These are phyloP conservation scores for Drosophila mulleri DNA, from an alignment of 2,888 invertebrate genomes.

Conservation along the genomic window DNA sequence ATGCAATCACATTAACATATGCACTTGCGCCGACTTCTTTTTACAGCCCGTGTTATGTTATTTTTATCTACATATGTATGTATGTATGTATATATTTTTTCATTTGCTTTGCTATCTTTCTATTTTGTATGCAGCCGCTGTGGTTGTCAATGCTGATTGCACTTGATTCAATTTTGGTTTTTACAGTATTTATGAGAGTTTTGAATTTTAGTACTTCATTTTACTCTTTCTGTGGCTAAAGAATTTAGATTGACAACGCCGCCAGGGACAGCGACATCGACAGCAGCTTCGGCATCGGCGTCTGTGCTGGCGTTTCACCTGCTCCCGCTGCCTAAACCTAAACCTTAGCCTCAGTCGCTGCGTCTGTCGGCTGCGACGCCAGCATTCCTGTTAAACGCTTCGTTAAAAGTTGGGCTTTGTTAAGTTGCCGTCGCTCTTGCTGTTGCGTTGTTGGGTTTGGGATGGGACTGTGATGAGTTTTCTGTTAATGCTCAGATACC, in stretches of 20 bases:
- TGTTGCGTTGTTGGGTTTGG: slow-evolving; percentile 7
- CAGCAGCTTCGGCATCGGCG: not conserved
- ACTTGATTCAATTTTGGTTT: slow-evolving; percentile 41
- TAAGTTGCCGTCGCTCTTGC: slow-evolving; percentile 28
- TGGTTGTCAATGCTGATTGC: slow-evolving; percentile 40
- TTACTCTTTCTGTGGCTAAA: slow-evolving; percentile 19
- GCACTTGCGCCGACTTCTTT: slow-evolving; percentile 49
- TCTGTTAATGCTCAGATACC: slow-evolving; percentile 30
- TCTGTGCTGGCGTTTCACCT: slow-evolving; percentile 11
- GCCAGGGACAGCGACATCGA: not conserved
- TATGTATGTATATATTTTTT: slow-evolving; percentile 15
- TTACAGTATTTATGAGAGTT: slow-evolving; percentile 13
- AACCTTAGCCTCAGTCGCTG: not conserved
- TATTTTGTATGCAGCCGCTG: slow-evolving; percentile 46
- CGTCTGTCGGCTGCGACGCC: not conserved
- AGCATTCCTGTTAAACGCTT: slow-evolving; percentile 54
- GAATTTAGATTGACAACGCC: not conserved
- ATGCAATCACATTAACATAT: slow-evolving; percentile 21
- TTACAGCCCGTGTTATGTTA: slow-evolving; percentile 9
- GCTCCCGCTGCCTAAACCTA: slow-evolving; percentile 2
- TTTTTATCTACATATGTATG: not conserved
- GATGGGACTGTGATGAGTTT: slow-evolving; percentile 33
- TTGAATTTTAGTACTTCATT: slow-evolving; percentile 32
- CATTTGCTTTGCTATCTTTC: slow-evolving; percentile 40
- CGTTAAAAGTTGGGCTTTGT: slow-evolving; percentile 64